Base-by-base conservation (phyloP, 2,797 vertebrate genomes). In the Tapera naevia region DNA sequence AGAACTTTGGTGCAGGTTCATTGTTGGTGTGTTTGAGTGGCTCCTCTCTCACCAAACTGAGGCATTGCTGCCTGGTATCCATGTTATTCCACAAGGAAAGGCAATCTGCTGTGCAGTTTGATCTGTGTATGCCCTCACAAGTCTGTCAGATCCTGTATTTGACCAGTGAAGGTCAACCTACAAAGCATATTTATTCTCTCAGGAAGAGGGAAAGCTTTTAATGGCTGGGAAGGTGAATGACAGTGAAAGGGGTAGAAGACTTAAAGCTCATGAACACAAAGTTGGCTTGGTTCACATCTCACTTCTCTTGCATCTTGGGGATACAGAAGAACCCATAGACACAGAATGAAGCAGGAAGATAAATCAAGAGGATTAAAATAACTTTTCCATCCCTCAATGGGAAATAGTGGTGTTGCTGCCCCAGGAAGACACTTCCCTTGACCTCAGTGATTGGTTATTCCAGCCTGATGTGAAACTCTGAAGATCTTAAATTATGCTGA, bases 41-140 rank as follows among this genome's bases (percentile, higher is more conserved):
- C 19, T 86, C 48, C 39, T 50, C 14, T 33, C 35, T 43, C 57
- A 4, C 4, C 1, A 0, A 66, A 73, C 17, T 14, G 53, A 33
- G 67, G 6, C 30, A 2, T 76, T 58, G 3, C 48, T 62, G 37
- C 53, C 62, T 15, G 18, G 11, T 24, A 2, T 48, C 15, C 0
- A 1, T 30, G n/a, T 27, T 39, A 1, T 75, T 74, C 43, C 15
- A 4, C 0, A 0, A 4, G 25, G 69, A 62, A 80, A 75, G 28
- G 62, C 19, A 35, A 33, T 39, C 54, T 67, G 33, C 48, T 50
- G 9, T 8, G 25, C 17, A 32, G 28, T 66, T 79, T 74, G 45
- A 67, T 83, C 32, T 41, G 37, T 39, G 43, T 17, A 3, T 67
- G 33, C 56, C 54, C 64, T 86, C 64, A 17, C 32, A 27, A 9